Conservation (phyloP, 2,797 vertebrate species). For the Steatocranus sp. region DNA sequence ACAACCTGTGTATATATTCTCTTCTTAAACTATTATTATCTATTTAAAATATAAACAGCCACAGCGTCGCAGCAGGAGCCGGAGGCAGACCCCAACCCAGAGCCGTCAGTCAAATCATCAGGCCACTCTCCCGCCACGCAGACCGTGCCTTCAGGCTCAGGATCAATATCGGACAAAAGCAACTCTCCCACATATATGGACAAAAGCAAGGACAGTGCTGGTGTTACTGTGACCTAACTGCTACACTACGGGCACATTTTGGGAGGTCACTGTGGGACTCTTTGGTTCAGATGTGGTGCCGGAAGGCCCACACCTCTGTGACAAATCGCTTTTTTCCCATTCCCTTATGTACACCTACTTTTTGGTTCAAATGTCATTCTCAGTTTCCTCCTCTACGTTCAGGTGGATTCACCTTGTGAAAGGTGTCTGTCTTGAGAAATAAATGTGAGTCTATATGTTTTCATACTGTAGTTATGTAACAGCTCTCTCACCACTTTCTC, state of each 20-base stretch:
- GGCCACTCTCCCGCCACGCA: constrained; percentile 79
- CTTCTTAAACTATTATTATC: background rate
- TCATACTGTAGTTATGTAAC: constrained; percentile 45
- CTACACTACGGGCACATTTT: constrained; percentile 43
- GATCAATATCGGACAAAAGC: constrained; percentile 85
- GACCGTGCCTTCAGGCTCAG: constrained; percentile 71
- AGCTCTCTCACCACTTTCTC: constrained; percentile 44
- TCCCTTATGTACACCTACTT: constrained; percentile 35
- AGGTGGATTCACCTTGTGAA: constrained; percentile 53
- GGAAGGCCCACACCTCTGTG: constrained; percentile 39
- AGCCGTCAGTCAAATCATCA: constrained; percentile 80
- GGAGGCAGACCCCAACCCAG: constrained; percentile 82
- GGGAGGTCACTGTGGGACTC: constrained; percentile 9
- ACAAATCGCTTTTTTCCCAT: constrained; percentile 55
- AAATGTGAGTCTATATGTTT: constrained; percentile 61
- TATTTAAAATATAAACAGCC: constrained; percentile 67
- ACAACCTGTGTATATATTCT: background rate
- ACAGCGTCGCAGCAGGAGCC: constrained; percentile 92
- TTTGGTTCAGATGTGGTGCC: constrained; percentile 24
- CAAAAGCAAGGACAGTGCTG: constrained; percentile 87
- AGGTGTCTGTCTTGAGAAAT: constrained; percentile 49
- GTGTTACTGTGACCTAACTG: constrained; percentile 82
- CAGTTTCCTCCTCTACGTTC: constrained; percentile 33
- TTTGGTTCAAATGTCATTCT: constrained; percentile 23
- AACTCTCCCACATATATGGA: constrained; percentile 75